Base-by-base conservation (phyloP, 1,140 invertebrate genomes). In the Bombus confusus region DNA sequence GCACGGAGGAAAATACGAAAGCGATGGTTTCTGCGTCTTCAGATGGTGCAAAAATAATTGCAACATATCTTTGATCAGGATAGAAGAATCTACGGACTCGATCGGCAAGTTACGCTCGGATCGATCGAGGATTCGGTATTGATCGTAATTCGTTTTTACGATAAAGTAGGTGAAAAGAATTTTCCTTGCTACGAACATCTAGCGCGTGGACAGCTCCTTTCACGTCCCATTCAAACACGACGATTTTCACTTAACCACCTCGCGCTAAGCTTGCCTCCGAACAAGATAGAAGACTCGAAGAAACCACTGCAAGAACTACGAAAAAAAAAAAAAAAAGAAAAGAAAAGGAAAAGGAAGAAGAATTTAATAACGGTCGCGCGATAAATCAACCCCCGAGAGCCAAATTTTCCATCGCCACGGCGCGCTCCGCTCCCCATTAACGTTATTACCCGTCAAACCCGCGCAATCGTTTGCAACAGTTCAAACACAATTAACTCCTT, bases 401-500 rank as follows among this genome's bases (percentile, higher is more conserved):
- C 71, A 43, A 41, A 72, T 28, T 72, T 72, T 72, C 25, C 39
- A 28, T n/a, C 39, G 25, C 15, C 37, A 13, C 71, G 8, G 39
- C 15, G 25, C 34, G 8, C 71, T 72, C 71, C 71, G 15, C 25
- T 43, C 31, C 72, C 34, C 39, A 47, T n/a, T 43, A 31, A 59
- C 74, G 52, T 76, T 41, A 39, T n/a, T 41, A 77, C 75, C 31
- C 57, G 25, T 77, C 75, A 77, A 62, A 37, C 34, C 15, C 18
- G 31, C 34, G 8, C 74, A 37, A 43, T 28, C 69, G 25, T 52
- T 47, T 25, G 73, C 73, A 75, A 77, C 75, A 62, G 52, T 62
- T 57, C 57, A 77, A 62, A 77, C 52, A 77, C 37, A 77, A 77
- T 62, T 77, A 77, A 62, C 57, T 77, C 13, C 43, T 34, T 39